Base-by-base conservation (phyloP, 2,888 invertebrate genomes). In the Urechis unicinctus region DNA sequence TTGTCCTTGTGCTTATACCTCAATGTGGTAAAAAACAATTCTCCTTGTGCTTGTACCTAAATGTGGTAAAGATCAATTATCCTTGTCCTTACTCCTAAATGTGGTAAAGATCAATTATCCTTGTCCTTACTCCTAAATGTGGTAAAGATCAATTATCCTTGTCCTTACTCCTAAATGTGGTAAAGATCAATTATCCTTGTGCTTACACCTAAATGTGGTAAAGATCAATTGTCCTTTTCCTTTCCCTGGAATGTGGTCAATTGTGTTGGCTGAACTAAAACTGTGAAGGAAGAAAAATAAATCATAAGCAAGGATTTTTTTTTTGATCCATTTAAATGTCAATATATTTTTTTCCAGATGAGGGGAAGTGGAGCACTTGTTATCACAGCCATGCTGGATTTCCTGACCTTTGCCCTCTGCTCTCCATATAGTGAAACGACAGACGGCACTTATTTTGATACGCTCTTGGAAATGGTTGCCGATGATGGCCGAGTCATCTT, bases 391-490 rank as follows among this genome's bases (percentile, higher is more conserved):
- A 95, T 99, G 95, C 82, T 98, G 75, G 98, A 98, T 80, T 92
- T 99, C 75, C 82, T 98, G 61, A 98, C 97, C 42, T 98, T 96
- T 81, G 89, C 95, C 2, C 83, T 98, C 44, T 99, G 98, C 81
- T 93, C 96, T 61, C 98, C 98, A 3, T 98, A 97, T 81, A 93
- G 94, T 73, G 98, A 99, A 81, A 99, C 98, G 3, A 98, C 98
- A 0, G 94, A 96, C 73, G 75, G 76, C 4, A 65, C 66, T 21
- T 70, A 77, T 66, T 78, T 78, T 68, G 97, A 98, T 78, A 86
- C 86, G 66, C 82, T 97, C 52, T 80, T 97, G 26, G 91, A 93
- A 79, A 86, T 97, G 85, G 95, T 97, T 1, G 93, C 98, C 3
- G 85, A 87, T 52, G 85, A 90, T 64, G 97, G 97, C 4, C 84